Evolutionary conservation across 2,797 vertebrate genomes (phyloP).

Genomic region (Vultur gryphus): DNA sequence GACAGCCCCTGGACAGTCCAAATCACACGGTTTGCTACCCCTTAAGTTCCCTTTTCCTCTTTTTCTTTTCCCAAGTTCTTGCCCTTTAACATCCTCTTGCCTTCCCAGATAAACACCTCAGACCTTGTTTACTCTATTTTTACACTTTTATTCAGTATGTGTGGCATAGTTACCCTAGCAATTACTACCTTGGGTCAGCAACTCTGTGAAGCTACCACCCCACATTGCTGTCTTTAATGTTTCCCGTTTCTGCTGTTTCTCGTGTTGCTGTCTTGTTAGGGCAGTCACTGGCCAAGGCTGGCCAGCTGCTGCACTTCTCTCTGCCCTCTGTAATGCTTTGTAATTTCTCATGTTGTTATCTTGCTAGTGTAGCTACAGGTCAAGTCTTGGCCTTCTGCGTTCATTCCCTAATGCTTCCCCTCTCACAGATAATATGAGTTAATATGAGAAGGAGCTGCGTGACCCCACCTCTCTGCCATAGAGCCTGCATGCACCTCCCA

Average conservation of each 20-base stretch:
- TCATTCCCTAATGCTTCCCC: neutral
- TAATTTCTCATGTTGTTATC: neutral
- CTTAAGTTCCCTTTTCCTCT: neutral
- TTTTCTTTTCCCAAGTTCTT: neutral
- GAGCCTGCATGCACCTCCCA: neutral
- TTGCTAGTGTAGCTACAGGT: neutral
- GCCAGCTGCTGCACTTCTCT: neutral
- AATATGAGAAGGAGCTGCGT: neutral
- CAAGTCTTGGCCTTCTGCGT: neutral
- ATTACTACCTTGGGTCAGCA: neutral
- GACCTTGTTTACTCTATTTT: neutral
- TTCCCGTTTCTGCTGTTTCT: neutral
- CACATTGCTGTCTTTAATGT: neutral
- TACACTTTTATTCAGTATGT: neutral
- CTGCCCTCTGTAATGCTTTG: neutral
- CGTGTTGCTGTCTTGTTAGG: neutral
- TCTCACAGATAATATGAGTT: neutral
- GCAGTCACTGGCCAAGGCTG: neutral
- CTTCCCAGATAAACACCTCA: neutral
- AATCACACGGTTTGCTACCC: neutral
- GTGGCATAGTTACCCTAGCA: neutral
- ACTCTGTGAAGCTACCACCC: neutral
- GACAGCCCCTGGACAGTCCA: neutral
- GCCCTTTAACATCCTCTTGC: neutral
- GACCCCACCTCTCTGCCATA: neutral